Evolutionary conservation across 2,888 invertebrate genomes (phyloP).

Genomic region (Lydus trimaculatus): DNA sequence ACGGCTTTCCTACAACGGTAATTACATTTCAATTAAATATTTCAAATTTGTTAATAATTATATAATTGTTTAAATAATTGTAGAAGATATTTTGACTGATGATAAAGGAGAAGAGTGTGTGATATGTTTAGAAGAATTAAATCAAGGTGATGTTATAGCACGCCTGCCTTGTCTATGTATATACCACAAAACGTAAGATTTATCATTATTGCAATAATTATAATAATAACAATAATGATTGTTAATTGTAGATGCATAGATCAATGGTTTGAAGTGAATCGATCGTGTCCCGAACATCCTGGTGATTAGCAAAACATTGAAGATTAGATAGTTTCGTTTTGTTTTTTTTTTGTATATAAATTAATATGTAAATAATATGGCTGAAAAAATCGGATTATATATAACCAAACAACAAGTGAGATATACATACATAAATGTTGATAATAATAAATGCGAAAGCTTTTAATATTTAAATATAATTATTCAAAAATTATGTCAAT

Average conservation of each 20-base stretch:
- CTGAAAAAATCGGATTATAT: constrained; percentile 39
- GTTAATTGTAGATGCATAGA: constrained; percentile 89
- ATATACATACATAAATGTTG: not conserved
- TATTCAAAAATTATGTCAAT: constrained; percentile 31
- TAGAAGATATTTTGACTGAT: constrained; percentile 97
- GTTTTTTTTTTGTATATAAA: constrained; percentile 45
- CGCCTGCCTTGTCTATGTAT: constrained; percentile 99
- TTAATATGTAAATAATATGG: constrained; percentile 44
- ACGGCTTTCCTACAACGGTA: constrained; percentile 97
- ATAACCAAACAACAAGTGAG: not conserved
- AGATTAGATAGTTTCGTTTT: constrained; percentile 6
- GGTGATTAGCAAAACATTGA: constrained; percentile 74
- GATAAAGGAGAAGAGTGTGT: constrained; percentile 99
- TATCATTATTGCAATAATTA: not conserved
- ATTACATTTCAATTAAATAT: constrained; percentile 38
- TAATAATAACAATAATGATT: not conserved
- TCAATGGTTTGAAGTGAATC: constrained; percentile 99
- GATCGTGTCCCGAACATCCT: constrained; percentile 99
- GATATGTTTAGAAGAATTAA: constrained; percentile 97
- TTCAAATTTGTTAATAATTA: not conserved
- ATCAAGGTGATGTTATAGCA: constrained; percentile 95
- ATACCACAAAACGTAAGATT: constrained; percentile 93
- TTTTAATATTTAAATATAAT: constrained; percentile 36
- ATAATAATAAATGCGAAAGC: constrained; percentile 22
- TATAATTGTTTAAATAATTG: constrained; percentile 53